Percentiles rank a stretch among this genome's conserved stretches.
These are phyloP conservation scores for Drosophila funebris DNA, from an alignment of 1,140 invertebrate genomes.

Conservation along the genomic window DNA sequence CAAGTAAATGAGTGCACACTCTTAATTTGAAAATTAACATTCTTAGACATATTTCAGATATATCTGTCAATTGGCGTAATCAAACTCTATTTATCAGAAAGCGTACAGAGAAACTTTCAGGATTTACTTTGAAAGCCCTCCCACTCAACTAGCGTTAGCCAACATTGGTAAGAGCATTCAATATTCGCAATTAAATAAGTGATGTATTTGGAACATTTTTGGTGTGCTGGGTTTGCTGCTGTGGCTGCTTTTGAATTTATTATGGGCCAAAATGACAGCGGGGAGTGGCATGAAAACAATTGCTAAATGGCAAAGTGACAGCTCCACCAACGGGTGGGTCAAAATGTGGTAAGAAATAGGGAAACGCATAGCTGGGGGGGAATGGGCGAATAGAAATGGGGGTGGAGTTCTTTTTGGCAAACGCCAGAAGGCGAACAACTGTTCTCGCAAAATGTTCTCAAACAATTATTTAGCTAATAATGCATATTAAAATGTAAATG, in stretches of 20 bases:
- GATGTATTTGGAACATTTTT: not conserved
- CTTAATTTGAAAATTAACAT: too few species aligned
- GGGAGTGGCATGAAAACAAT: constrained; percentile 41
- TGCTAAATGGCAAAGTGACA: constrained; percentile 61
- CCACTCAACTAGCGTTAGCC: too few species aligned
- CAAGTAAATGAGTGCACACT: too few species aligned
- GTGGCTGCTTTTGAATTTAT: constrained; percentile 67
- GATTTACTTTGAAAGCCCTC: too few species aligned
- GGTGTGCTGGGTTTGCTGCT: constrained; percentile 17
- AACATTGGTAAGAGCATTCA: not conserved
- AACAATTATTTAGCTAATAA: constrained; percentile 78
- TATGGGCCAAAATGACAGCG: constrained; percentile 48
- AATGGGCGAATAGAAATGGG: not conserved
- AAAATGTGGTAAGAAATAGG: too few species aligned
- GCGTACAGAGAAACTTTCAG: too few species aligned
- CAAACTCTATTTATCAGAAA: too few species aligned
- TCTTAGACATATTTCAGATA: too few species aligned
- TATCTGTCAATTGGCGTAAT: too few species aligned
- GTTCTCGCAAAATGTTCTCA: constrained; percentile 44
- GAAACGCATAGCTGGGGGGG: too few species aligned
- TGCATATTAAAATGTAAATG: constrained; percentile 78
- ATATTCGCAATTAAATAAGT: not conserved
- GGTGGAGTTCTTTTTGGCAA: not conserved
- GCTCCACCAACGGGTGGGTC: constrained; percentile 8
- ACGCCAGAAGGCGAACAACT: constrained; percentile 25